Conservation (phyloP, 2,888 invertebrate species). For the Eupithecia insigniata region DNA sequence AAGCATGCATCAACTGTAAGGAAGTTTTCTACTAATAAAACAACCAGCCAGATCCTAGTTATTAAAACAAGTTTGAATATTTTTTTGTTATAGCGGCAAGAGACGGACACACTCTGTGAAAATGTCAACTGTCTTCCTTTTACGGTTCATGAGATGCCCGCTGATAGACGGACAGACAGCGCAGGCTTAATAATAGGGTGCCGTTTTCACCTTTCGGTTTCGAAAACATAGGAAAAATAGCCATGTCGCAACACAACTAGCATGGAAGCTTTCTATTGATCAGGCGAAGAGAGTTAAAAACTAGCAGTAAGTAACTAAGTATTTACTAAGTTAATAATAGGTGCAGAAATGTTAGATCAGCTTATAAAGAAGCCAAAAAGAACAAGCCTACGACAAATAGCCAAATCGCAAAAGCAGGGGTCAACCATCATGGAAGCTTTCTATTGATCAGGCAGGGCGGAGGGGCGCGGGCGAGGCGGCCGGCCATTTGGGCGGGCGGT, state of each 20-base stretch:
- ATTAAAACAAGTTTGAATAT: no score
- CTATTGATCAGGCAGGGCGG: conserved; percentile 66
- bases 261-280: conserved; percentile 60
- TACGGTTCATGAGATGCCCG: not conserved
- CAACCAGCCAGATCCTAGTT: no score
- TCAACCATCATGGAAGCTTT: conserved; percentile 6
- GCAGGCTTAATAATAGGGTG: not conserved
- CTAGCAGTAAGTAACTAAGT: not conserved
- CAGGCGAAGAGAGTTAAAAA: conserved; percentile 27
- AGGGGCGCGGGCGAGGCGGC: conserved; percentile 54
- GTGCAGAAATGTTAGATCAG: not conserved
- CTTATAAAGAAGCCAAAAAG: not conserved
- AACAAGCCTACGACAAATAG: not conserved
- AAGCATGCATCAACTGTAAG: no score
- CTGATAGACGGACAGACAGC: not conserved
- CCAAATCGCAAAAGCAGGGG: not conserved
- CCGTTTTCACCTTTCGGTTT: not conserved
- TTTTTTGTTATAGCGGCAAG: not conserved
- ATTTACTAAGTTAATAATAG: not conserved
- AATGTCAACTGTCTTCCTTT: not conserved
- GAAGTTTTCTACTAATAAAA: no score
- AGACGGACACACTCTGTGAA: not conserved
- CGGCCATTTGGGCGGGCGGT: conserved; percentile 67
- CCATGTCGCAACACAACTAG: not conserved
- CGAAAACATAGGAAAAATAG: not conserved